These are phyloP conservation scores for Chlorops oryzae DNA, from an alignment of 1,140 invertebrate genomes.

Conservation along the genomic window DNA sequence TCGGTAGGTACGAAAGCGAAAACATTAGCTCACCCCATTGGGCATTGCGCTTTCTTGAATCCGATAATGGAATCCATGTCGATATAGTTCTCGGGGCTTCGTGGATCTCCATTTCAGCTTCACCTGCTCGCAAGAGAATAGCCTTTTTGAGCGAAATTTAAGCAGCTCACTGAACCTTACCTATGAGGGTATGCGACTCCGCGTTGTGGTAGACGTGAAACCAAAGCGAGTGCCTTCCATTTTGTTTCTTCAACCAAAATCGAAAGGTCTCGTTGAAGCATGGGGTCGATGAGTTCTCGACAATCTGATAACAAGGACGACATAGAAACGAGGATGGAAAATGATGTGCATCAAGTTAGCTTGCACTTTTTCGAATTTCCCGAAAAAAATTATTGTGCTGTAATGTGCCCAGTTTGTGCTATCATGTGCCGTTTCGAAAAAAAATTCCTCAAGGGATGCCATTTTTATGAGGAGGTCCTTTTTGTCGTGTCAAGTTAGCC, in stretches of 20 bases:
- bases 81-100: constrained; percentile 49
- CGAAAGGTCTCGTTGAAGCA: constrained; percentile 69
- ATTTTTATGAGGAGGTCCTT: too few relatives aligned
- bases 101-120: constrained; percentile 52
- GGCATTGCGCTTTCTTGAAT: constrained; percentile 54
- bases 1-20: constrained; percentile 72
- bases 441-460: too few relatives aligned
- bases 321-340: too few relatives aligned
- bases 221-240: constrained; percentile 43
- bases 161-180: constrained; percentile 11
- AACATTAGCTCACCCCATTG: constrained; percentile 73
- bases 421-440: too few relatives aligned
- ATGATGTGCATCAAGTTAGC: too few relatives aligned
- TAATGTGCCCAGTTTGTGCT: too few relatives aligned
- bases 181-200: constrained; percentile 41
- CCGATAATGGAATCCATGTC: constrained; percentile 51
- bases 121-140: constrained; percentile 21
- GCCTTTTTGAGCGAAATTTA: neutral
- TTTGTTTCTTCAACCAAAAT: constrained; percentile 57
- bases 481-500: too few relatives aligned
- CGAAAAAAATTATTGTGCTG: too few relatives aligned
- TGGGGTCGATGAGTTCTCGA: constrained; percentile 56
- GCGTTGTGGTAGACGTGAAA: constrained; percentile 47
- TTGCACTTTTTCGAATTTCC: too few relatives aligned
- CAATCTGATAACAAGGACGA: constrained; percentile 24